These are phyloP conservation scores for Condylostylus longicornis DNA, from an alignment of 1,140 invertebrate species.

Conservation along the genomic window DNA sequence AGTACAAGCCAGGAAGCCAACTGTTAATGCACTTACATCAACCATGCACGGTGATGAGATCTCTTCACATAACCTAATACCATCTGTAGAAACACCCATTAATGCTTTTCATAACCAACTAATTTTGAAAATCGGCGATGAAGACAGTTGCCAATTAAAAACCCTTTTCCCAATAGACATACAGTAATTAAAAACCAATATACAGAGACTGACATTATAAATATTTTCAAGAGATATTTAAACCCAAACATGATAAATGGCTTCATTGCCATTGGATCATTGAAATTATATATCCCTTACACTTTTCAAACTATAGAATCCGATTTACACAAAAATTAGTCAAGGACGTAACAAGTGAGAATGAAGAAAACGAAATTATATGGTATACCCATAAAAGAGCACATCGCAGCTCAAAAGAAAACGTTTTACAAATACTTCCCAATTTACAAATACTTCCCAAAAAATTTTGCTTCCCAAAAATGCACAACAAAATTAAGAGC, in stretches of 20 bases:
- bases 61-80: slow-evolving; percentile 7
- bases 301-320: slow-evolving; percentile 6
- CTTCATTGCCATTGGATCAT: neutral
- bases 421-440: slow-evolving; percentile 6
- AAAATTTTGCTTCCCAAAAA: slow-evolving; percentile 5
- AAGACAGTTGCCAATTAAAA: slow-evolving; percentile 1
- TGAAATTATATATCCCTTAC: slow-evolving; percentile 4
- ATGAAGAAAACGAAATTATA: slow-evolving; percentile 3
- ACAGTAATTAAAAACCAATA: slow-evolving; percentile 1
- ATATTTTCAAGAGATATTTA: slow-evolving; percentile 5
- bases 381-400: slow-evolving; percentile 4
- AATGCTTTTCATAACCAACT: slow-evolving; percentile 9
- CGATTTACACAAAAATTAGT: slow-evolving; percentile 5
- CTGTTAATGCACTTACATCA: neutral
- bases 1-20: slow-evolving; percentile 27
- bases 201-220: slow-evolving; percentile 3
- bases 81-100: slow-evolving; percentile 4
- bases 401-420: slow-evolving; percentile 6
- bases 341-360: neutral
- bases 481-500: slow-evolving; percentile 3
- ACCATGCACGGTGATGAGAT: slow-evolving; percentile 4
- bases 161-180: slow-evolving; percentile 4
- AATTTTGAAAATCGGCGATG: slow-evolving; percentile 3
- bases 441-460: too few species aligned
- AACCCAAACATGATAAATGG: slow-evolving; percentile 7